These are phyloP conservation scores for Neuroscelio doddi DNA, from an alignment of 2,888 invertebrate genomes.

Conservation along the genomic window DNA sequence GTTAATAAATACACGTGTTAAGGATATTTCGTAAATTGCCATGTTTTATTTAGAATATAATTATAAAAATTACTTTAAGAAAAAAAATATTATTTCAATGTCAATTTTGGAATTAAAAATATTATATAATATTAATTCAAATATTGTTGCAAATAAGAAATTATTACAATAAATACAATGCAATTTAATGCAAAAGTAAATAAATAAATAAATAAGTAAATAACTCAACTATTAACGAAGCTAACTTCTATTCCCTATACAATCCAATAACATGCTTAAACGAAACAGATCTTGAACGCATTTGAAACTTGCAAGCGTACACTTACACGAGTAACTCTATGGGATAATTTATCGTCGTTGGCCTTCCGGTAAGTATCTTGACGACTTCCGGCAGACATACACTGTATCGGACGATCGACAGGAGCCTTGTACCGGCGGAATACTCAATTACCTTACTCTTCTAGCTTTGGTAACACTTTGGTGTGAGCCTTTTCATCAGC, in stretches of 20 bases:
- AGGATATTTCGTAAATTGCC: too few species aligned
- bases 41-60: too few species aligned
- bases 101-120: too few species aligned
- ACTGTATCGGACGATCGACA: constrained; percentile 67
- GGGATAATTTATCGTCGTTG: constrained; percentile 60
- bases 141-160: too few species aligned
- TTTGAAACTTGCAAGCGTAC: constrained; percentile 35
- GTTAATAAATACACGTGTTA: too few species aligned
- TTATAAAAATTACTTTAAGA: too few species aligned
- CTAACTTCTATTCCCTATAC: background rate
- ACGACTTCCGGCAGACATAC: constrained; percentile 65
- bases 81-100: too few species aligned
- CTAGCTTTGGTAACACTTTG: constrained; percentile 32
- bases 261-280: constrained; percentile 10
- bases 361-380: constrained; percentile 65
- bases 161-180: too few species aligned
- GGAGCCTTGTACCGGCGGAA: constrained; percentile 63
- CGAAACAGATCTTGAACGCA: constrained; percentile 14
- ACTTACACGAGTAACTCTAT: constrained; percentile 36
- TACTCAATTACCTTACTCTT: constrained; percentile 63
- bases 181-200: too few species aligned
- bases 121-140: too few species aligned
- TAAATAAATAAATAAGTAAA: background rate
- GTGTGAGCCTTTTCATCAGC: constrained; percentile 21
- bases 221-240: constrained; percentile 6